phyloP scores from a whole-genome alignment of 2,113 vertebrate species.

The Amazona guildingii region DNA sequence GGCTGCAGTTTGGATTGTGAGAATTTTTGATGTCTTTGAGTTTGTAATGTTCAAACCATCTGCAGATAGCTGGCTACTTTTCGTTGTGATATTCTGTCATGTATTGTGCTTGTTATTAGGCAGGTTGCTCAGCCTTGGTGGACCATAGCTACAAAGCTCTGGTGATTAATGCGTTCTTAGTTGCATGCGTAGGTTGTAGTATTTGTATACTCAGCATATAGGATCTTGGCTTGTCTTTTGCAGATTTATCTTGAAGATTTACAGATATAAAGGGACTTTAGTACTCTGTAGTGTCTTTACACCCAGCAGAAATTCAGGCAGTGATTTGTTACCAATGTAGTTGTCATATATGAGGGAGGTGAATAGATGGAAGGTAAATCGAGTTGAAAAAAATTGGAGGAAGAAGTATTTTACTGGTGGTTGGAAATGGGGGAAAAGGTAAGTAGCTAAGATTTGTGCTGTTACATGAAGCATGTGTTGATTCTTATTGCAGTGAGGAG shows the following conservation, averaged over 20 bases:
- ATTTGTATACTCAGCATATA: background rate
- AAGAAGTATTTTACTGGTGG: background rate
- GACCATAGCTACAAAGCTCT: background rate
- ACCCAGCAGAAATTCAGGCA: background rate
- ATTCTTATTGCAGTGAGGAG: slow-evolving; percentile 74
- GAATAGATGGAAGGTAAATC: background rate
- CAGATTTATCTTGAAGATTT: background rate
- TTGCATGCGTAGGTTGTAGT: background rate
- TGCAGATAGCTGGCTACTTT: background rate
- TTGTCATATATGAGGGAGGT: background rate
- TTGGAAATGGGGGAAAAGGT: background rate
- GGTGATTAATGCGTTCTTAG: background rate
- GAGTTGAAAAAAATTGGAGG: background rate
- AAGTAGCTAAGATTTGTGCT: background rate
- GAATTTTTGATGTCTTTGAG: background rate
- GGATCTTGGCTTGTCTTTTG: background rate
- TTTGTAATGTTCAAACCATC: background rate
- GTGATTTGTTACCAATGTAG: fast-evolving
- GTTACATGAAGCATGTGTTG: background rate
- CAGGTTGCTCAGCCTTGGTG: background rate
- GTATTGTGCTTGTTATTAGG: background rate
- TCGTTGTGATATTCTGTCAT: fast-evolving
- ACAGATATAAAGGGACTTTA: background rate
- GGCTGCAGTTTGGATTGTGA: background rate
- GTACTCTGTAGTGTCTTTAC: background rate